A percentile compares a stretch with the other conserved stretches of the same genome.
These are phyloP conservation scores for Drosophila fulvimacula DNA, from an alignment of 2,888 invertebrate genomes.

Conservation along the genomic window DNA sequence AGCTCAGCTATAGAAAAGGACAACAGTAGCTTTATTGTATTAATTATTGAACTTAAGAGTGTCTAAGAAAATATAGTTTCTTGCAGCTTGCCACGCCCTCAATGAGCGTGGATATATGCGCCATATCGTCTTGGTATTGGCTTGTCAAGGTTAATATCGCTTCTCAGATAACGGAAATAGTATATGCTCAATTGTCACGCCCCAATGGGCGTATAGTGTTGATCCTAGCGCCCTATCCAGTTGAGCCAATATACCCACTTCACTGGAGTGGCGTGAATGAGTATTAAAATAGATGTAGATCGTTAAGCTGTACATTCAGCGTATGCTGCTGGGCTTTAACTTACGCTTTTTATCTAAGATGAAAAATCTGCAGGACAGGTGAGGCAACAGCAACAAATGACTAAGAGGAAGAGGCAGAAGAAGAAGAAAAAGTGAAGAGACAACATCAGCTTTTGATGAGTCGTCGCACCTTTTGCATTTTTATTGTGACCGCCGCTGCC, in stretches of 20 bases:
- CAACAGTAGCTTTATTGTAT: too few species aligned
- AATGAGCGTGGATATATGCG: too few species aligned
- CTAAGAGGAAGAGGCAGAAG: not conserved
- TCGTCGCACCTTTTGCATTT: constrained; percentile 66
- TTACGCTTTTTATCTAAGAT: constrained; percentile 61
- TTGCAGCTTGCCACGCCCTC: too few species aligned
- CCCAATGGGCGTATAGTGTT: too few species aligned
- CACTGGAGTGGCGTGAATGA: not conserved
- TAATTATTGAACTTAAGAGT: too few species aligned
- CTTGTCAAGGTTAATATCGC: too few species aligned
- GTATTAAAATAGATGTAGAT: constrained; percentile 5
- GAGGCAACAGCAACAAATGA: not conserved
- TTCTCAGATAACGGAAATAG: not conserved
- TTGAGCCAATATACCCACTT: not conserved
- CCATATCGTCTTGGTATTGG: too few species aligned
- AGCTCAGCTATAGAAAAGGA: too few species aligned
- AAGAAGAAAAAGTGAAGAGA: constrained; percentile 29
- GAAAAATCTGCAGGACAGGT: constrained; percentile 53
- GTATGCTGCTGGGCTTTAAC: constrained; percentile 35
- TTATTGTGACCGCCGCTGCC: constrained; percentile 53
- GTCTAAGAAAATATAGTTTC: too few species aligned
- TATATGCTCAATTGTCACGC: too few species aligned
- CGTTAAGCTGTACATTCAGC: constrained; percentile 28
- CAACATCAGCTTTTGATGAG: constrained; percentile 45
- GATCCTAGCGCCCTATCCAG: too few species aligned